Conservation (phyloP, 1,140 invertebrate genomes). For the Zaprionus davidi region DNA sequence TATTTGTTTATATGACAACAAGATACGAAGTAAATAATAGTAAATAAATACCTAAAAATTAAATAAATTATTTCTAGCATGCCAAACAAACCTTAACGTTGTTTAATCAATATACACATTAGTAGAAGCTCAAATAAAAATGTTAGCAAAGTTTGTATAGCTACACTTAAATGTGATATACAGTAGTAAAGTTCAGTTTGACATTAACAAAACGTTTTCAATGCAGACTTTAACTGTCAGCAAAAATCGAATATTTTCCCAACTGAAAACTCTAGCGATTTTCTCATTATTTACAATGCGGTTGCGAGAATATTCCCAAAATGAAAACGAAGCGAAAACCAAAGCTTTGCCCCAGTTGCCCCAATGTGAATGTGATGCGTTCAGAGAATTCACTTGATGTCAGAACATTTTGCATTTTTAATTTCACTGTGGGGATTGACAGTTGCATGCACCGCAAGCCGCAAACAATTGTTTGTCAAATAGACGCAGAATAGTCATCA, state of each 20-base stretch:
- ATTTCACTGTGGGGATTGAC: slow-evolving; percentile 42
- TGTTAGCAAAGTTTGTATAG: neutral
- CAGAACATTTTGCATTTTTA: slow-evolving; percentile 51
- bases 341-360: slow-evolving; percentile 1
- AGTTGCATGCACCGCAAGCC: slow-evolving; percentile 28
- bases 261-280: neutral
- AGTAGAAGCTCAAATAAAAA: neutral
- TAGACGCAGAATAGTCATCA: slow-evolving; percentile 14
- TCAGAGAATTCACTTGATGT: slow-evolving; percentile 32
- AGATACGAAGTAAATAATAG: neutral
- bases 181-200: no score
- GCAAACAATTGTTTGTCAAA: slow-evolving; percentile 48
- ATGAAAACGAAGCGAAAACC: slow-evolving; percentile 9
- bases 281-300: slow-evolving; percentile 45
- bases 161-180: neutral
- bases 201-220: neutral
- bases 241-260: neutral
- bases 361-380: neutral
- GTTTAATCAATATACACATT: slow-evolving; percentile 1
- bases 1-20: neutral
- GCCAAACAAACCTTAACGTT: neutral
- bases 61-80: neutral
- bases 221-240: neutral
- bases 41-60: neutral
- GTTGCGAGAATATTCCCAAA: slow-evolving; percentile 20